Evolutionary conservation across 2,113 vertebrate genomes (phyloP).

Genomic region (Condylura cristata): DNA sequence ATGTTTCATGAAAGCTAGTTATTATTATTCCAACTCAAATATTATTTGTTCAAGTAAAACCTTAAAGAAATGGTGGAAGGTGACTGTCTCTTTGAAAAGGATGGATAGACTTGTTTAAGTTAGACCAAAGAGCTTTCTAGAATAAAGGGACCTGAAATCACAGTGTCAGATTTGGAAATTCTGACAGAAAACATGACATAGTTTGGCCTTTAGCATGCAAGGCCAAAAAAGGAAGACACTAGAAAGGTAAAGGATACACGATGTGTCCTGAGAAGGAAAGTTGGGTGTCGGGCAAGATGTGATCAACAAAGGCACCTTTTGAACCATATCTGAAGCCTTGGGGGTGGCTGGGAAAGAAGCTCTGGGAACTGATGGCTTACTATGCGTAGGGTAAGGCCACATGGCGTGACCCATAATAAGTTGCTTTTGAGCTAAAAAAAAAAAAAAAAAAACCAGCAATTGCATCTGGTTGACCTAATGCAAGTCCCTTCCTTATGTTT

Average conservation of each 20-base stretch:
- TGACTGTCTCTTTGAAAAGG: background rate
- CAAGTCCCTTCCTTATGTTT: background rate
- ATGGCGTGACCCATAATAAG: background rate
- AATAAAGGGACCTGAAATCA: background rate
- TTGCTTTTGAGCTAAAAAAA: background rate
- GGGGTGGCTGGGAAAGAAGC: background rate
- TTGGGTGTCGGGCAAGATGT: background rate
- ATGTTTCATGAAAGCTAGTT: background rate
- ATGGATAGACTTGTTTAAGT: background rate
- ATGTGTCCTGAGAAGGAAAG: background rate
- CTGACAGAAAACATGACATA: background rate
- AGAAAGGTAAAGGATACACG: background rate
- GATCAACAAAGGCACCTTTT: background rate
- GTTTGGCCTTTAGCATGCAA: background rate
- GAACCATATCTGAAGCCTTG: background rate
- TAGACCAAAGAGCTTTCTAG: background rate
- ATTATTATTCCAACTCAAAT: background rate
- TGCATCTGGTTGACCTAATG: background rate
- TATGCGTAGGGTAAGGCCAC: rapidly evolving
- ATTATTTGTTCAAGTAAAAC: background rate
- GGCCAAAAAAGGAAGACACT: background rate
- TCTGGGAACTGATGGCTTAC: rapidly evolving
- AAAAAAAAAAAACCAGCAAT: background rate
- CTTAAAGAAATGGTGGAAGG: background rate
- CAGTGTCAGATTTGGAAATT: background rate